These are phyloP conservation scores for Protaetia brevitarsis DNA, from an alignment of 1,140 invertebrate species.

Conservation along the genomic window DNA sequence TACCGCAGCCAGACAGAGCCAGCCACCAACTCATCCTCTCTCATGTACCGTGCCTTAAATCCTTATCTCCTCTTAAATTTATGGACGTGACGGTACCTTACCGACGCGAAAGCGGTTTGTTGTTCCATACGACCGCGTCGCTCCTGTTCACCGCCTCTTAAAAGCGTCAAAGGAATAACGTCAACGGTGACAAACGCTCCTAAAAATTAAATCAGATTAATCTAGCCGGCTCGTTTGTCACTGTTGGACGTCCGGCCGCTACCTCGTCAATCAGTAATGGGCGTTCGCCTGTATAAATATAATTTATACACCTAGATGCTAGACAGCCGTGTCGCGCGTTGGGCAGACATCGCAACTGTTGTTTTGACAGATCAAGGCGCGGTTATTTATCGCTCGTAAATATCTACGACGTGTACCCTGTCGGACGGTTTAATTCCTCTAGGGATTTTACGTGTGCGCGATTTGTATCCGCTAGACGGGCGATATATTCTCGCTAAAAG, in stretches of 20 bases:
- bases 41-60: too few relatives aligned
- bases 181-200: neutral
- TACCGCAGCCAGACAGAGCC: too few relatives aligned
- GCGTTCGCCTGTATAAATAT: neutral
- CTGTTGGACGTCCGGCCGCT: neutral
- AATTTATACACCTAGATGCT: slow-evolving; percentile 7
- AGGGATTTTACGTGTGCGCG: neutral
- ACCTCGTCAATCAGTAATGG: slow-evolving; percentile 6
- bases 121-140: too few relatives aligned
- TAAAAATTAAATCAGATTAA: slow-evolving; percentile 1
- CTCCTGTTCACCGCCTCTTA: too few relatives aligned
- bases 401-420: slow-evolving; percentile 2
- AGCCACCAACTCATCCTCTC: too few relatives aligned
- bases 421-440: neutral
- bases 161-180: too few relatives aligned
- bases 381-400: neutral
- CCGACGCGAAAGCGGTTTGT: too few relatives aligned
- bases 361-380: slow-evolving; percentile 12
- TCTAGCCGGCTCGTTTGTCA: neutral
- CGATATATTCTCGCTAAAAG: neutral
- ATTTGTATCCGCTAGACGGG: neutral
- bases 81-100: too few relatives aligned
- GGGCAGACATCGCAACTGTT: slow-evolving; percentile 9
- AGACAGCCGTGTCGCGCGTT: slow-evolving; percentile 2
- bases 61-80: too few relatives aligned